A percentile compares a stretch with the other conserved stretches of the same genome.
Conservation (phyloP, 2,888 invertebrate species). For the Steinernema scapterisci region DNA sequence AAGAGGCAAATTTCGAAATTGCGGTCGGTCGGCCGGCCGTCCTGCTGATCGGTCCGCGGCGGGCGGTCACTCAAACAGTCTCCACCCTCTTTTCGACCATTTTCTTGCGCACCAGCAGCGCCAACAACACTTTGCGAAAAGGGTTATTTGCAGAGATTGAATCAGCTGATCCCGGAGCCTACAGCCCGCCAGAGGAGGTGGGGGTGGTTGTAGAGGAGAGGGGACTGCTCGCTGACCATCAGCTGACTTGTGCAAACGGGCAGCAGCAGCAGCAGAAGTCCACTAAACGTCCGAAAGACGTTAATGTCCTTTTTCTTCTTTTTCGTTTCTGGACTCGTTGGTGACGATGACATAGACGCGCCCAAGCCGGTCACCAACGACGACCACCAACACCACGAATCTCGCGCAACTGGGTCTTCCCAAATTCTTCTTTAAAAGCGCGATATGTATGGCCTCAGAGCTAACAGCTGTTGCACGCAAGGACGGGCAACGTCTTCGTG, state of each 20-base stretch:
- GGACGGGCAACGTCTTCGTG: no score
- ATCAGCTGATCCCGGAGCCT: slow-evolving; percentile 7
- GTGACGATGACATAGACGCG: no score
- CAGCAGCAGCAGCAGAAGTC: not conserved
- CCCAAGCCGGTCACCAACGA: slow-evolving; percentile 2
- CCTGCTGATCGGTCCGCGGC: no score
- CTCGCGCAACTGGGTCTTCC: no score
- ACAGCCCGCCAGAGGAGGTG: no score
- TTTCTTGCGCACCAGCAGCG: not conserved
- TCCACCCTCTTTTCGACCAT: not conserved
- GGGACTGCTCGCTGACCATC: not conserved
- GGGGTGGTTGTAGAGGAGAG: no score
- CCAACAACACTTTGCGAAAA: not conserved
- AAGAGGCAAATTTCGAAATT: slow-evolving; percentile 5
- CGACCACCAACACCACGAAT: no score
- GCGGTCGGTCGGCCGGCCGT: not conserved
- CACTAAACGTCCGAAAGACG: not conserved
- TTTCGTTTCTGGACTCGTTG: not conserved
- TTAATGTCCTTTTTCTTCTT: not conserved
- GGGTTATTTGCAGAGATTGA: slow-evolving; percentile 7
- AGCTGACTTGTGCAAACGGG: slow-evolving; percentile 25
- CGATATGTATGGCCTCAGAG: not conserved
- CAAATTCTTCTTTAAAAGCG: no score
- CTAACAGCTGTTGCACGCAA: no score
- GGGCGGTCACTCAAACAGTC: not conserved